Percentiles rank a stretch among this genome's conserved stretches.
Conservation (phyloP, 2,888 invertebrate species). For the Megamerina dolium region DNA sequence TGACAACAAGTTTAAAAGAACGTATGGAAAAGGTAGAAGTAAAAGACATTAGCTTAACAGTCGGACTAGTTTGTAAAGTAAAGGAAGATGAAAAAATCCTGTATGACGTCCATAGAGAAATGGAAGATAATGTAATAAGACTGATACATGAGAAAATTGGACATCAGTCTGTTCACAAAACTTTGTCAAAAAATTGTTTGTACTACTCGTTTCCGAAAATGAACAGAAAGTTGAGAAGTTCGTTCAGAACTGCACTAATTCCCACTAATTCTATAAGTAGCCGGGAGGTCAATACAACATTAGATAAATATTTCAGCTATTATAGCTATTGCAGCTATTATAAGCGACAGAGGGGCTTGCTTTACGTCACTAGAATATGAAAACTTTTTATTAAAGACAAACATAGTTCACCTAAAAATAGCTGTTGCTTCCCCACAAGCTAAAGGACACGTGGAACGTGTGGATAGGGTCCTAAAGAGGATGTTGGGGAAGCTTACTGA, state of each 20-base stretch:
- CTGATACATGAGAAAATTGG: no score
- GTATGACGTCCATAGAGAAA: no score
- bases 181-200: not conserved
- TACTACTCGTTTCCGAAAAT: not conserved
- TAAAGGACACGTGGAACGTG: slow-evolving; percentile 10
- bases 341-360: not conserved
- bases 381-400: not conserved
- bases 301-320: no score
- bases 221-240: not conserved
- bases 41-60: no score
- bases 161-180: no score
- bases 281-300: no score
- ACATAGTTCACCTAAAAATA: slow-evolving; percentile 9
- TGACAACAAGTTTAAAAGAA: no score
- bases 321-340: not conserved
- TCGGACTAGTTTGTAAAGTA: no score
- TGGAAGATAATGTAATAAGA: no score
- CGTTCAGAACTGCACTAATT: slow-evolving; percentile 2
- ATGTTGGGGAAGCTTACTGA: slow-evolving; percentile 14
- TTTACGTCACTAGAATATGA: slow-evolving; percentile 2
- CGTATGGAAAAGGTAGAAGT: no score
- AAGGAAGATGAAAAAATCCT: no score
- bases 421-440: slow-evolving; percentile 8
- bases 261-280: no score
- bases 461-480: slow-evolving; percentile 10